phyloP scores from a whole-genome alignment of 2,888 invertebrate species.

The Cerastoderma edule region DNA sequence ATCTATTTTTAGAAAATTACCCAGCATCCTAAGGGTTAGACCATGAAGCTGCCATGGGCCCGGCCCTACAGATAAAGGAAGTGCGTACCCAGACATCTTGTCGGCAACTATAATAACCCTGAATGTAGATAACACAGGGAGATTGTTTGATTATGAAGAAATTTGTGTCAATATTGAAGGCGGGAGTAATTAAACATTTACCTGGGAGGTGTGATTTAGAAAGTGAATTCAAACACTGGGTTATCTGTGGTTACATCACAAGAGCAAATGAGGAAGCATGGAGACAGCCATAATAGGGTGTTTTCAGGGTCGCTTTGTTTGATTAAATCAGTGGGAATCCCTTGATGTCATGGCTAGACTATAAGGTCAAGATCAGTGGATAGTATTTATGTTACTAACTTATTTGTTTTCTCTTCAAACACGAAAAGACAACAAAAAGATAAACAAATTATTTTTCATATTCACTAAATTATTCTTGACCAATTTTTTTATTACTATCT shows the following conservation, averaged over 20 bases:
- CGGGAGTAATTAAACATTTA: conserved; percentile 7
- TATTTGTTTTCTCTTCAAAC: too few species aligned
- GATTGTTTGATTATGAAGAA: conserved; percentile 37
- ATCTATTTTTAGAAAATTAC: not conserved
- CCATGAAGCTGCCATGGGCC: conserved; percentile 6
- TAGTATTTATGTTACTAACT: too few species aligned
- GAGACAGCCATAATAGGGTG: too few species aligned
- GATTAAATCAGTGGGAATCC: too few species aligned
- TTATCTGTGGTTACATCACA: conserved; percentile 18
- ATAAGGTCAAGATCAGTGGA: too few species aligned
- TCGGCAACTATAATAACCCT: conserved; percentile 43
- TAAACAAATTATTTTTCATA: too few species aligned
- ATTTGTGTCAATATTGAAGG: conserved; percentile 24
- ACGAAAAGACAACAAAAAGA: too few species aligned
- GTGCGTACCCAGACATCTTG: conserved; percentile 34
- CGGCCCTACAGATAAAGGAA: conserved; percentile 12
- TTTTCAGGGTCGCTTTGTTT: too few species aligned
- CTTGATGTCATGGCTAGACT: too few species aligned
- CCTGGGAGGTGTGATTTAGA: conserved; percentile 21
- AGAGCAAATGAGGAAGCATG: not conserved
- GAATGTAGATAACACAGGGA: conserved; percentile 37
- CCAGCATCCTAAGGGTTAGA: not conserved
- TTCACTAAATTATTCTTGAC: too few species aligned
- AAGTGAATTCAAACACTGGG: conserved; percentile 21
- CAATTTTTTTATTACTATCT: too few species aligned